Base-by-base conservation (phyloP, 2,888 invertebrate species). In the Fragum sueziense region DNA sequence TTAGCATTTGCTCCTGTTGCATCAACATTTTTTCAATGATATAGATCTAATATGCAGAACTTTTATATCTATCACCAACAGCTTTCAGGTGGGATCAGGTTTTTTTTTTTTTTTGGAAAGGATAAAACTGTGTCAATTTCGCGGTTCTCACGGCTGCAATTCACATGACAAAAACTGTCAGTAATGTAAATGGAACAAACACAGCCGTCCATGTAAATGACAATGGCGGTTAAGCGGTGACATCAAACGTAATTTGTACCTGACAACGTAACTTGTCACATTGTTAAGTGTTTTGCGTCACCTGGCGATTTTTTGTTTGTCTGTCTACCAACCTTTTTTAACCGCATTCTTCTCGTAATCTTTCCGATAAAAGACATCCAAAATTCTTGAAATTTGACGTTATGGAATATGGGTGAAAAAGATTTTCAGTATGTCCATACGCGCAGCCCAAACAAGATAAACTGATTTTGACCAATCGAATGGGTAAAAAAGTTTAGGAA, bases 201-300 rank as follows among this genome's bases (percentile, higher is more conserved):
- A 29, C 57, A 25, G 20, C 25, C 25, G 29, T 29, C 25, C 22
- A 29, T 57, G 57, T 57, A 27, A 57, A 57, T 57, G 57, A 57
- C 57, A 57, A 57, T 29, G 29, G 7, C 17, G 17, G 9, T 7
- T 27, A 27, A 4, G 27, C 57, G 57, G 27, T 57, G 27, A 57
- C 27, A 27, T 14, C 57, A 47, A 47, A 47, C 9, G 57, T 57
- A 57, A 57, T 57, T 57, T 57, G 57, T 57, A 25, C 57, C 57
- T 57, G 57, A 57, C 57, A 57, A 57, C 57, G 27, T 25, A 11
- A 27, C 57, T 57, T 57, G 57, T 57, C 57, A 57, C 57, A 29
- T 57, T 27, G 25, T 57, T 57, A 27, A 17, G 27, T 17, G 27
- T 27, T 57, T 29, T 57, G 27, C 57, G 27, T 57, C 57, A 25